Base-by-base conservation (phyloP, 2,888 invertebrate species). In the Chaitophorus viminalis region DNA sequence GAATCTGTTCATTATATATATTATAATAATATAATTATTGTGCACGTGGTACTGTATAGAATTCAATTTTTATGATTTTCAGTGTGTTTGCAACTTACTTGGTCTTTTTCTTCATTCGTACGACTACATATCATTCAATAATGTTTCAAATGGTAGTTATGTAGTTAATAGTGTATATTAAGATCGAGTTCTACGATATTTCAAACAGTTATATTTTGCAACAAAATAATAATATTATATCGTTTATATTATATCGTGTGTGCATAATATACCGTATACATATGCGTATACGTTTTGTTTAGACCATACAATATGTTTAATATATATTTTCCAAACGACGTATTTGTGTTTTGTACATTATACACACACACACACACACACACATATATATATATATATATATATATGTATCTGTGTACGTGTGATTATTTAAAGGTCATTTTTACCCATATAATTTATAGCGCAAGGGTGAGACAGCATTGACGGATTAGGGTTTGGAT, bases 401-500 rank as follows among this genome's bases (percentile, higher is more conserved):
- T 9, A 21, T 65, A n/a, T 11, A n/a, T n/a, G n/a, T 65, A 8
- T 65, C 14, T 46, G 46, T 8, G 46, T 14, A 14, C 2, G 46
- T 46, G 46, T 46, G 65, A 9, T 0, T 29, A 29, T 25, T 25
- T 70, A 70, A 70, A 29, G 29, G 29, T 31, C 31, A 25, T 70
- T 70, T n/a, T 70, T 17, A 29, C 14, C 29, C 3, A 4, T 21
- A 29, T 31, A 46, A 65, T 39, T 14, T 25, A 65, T 18, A 25
- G 46, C 52, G 25, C 70, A 70, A 70, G 82, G 82, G 70, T 17
- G 82, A 82, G 82, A 82, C 81, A 46, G 82, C 31, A 82, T 82
- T 82, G 82, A 82, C 70, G 82, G 82, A 82, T 82, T 82, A 82
- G 70, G 82, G 82, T 82, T 70, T 33, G 70, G 70, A 72, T 82